A percentile compares a stretch with the other conserved stretches of the same genome.
Evolutionary conservation across 2,797 vertebrate genomes (phyloP).

Genomic region (Lacerta viridis): DNA sequence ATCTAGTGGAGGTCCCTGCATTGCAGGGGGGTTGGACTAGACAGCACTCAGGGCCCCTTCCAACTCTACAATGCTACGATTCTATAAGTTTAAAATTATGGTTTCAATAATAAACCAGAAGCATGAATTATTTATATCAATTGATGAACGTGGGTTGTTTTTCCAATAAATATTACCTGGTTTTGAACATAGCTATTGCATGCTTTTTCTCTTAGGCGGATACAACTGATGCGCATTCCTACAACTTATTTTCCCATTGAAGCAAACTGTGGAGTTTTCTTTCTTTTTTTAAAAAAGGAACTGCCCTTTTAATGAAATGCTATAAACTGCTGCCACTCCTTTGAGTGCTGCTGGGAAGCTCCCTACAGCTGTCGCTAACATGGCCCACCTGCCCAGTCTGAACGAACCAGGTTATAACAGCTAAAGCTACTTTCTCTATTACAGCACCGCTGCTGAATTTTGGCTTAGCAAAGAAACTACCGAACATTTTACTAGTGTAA

Average conservation of each 20-base stretch:
- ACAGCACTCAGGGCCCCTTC: too few species aligned
- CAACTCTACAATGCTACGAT: too few species aligned
- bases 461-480: constrained; percentile 50
- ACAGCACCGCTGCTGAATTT: constrained; percentile 33
- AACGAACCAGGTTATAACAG: not conserved
- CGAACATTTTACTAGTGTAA: constrained; percentile 27
- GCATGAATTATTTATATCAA: not conserved
- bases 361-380: not conserved
- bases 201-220: not conserved
- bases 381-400: too few species aligned
- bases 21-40: too few species aligned
- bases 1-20: too few species aligned
- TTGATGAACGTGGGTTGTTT: not conserved
- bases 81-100: too few species aligned
- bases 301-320: not conserved
- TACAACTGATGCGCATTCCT: too few species aligned
- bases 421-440: constrained; percentile 42
- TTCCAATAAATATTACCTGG: not conserved
- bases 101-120: not conserved
- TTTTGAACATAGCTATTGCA: not conserved
- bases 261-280: too few species aligned
- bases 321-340: not conserved
- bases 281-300: too few species aligned
- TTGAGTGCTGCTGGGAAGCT: not conserved
- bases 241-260: not conserved